phyloP scores from a whole-genome alignment of 2,888 invertebrate species.

The Galerucella calmariensis region DNA sequence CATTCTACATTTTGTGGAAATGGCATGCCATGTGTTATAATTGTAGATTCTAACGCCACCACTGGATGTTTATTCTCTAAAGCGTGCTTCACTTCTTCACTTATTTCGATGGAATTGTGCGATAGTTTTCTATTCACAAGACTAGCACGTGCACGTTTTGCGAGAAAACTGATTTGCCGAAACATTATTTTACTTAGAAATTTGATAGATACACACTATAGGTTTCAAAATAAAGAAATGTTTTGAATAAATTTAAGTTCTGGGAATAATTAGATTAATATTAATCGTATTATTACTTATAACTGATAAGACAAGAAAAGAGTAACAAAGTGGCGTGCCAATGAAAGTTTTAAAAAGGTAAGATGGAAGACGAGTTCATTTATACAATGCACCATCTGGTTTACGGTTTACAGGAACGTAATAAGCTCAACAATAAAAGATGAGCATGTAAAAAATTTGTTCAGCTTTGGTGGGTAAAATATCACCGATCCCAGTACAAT shows the following conservation, averaged over 20 bases:
- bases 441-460: neutral
- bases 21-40: conserved; percentile 98
- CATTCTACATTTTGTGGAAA: conserved; percentile 90
- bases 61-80: conserved; percentile 75
- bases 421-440: neutral
- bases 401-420: conserved; percentile 1
- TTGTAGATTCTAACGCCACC: conserved; percentile 96
- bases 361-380: neutral
- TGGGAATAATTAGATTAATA: conserved; percentile 6
- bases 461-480: too few relatives aligned
- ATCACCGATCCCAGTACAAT: too few relatives aligned
- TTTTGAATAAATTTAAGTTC: neutral
- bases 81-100: conserved; percentile 74
- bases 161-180: neutral
- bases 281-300: neutral
- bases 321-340: neutral
- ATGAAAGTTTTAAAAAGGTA: neutral
- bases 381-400: neutral
- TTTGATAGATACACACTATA: neutral
- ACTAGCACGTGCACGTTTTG: neutral
- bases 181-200: neutral
- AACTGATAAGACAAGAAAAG: conserved; percentile 12
- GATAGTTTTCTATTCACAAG: conserved; percentile 21
- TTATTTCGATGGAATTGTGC: conserved; percentile 21
- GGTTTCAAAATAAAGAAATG: neutral